Percentiles rank a stretch among this genome's conserved stretches.
Conservation (phyloP, 2,888 invertebrate genomes). For the Drosophila acutilabella region DNA sequence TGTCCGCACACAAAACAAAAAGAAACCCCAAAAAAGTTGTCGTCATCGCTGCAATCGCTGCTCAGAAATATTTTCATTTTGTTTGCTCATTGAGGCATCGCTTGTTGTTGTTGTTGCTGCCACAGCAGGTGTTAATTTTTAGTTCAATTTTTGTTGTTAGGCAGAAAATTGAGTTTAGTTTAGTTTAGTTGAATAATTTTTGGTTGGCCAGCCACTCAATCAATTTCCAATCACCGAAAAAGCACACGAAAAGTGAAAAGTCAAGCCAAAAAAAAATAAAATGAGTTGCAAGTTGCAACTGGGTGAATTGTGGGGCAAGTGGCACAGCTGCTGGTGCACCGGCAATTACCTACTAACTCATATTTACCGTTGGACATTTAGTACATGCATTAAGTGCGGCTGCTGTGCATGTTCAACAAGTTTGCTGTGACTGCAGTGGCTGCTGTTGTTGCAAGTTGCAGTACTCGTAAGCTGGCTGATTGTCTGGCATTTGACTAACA, state of each 20-base stretch:
- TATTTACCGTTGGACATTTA: conserved; percentile 78
- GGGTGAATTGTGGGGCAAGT: conserved; percentile 56
- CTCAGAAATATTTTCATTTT: conserved; percentile 62
- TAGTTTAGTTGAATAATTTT: conserved; percentile 25
- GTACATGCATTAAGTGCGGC: conserved; percentile 76
- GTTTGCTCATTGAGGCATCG: conserved; percentile 52
- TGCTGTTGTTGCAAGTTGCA: conserved; percentile 29
- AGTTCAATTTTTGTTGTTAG: conserved; percentile 36
- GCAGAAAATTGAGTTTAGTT: conserved; percentile 9
- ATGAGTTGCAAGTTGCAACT: conserved; percentile 45
- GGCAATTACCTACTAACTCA: conserved; percentile 80
- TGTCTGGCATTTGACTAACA: conserved; percentile 57
- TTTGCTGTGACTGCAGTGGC: conserved; percentile 9
- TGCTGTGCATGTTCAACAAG: conserved; percentile 62
- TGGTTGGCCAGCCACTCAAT: conserved; percentile 63
- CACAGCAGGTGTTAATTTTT: conserved; percentile 75
- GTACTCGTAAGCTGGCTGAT: conserved; percentile 45
- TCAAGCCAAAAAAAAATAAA: conserved; percentile 53
- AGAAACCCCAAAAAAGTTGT: conserved; percentile 40
- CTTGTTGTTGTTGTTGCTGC: conserved; percentile 25
- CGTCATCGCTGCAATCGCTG: conserved; percentile 58
- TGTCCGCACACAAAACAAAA: conserved; percentile 23
- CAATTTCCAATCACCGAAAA: conserved; percentile 60
- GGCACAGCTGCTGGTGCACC: conserved; percentile 54
- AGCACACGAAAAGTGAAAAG: conserved; percentile 76